phyloP scores from a whole-genome alignment of 2,888 invertebrate species.

The Ophion costatus region DNA sequence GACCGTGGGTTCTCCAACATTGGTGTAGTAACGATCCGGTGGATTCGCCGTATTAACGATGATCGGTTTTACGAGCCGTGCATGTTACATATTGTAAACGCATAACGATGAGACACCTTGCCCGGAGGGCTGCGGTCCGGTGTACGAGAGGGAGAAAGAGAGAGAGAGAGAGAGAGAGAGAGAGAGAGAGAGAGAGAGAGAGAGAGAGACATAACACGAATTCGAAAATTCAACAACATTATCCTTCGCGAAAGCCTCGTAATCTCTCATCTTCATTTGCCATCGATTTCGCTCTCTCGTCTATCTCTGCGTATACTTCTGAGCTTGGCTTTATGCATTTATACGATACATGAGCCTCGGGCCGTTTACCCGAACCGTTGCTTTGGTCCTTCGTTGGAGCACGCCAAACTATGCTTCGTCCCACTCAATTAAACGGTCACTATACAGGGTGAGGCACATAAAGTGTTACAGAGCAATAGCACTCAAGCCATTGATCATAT shows the following conservation, averaged over 20 bases:
- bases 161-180: neutral
- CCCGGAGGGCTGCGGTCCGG: neutral
- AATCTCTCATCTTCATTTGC: constrained; percentile 5
- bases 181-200: neutral
- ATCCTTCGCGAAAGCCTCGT: no score
- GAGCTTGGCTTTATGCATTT: neutral
- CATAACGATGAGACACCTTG: constrained; percentile 39
- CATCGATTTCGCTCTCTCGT: constrained; percentile 13
- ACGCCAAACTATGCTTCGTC: constrained; percentile 16
- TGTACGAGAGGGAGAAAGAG: no score
- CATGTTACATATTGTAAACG: constrained; percentile 46
- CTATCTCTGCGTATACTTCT: neutral
- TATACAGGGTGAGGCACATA: no score
- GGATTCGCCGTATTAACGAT: constrained; percentile 74
- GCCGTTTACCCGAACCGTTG: constrained; percentile 69
- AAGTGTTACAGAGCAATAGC: no score
- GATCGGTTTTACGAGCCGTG: constrained; percentile 74
- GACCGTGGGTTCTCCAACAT: constrained; percentile 52
- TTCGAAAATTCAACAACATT: no score
- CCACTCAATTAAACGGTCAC: no score
- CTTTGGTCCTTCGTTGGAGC: constrained; percentile 71
- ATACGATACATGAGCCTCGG: constrained; percentile 24
- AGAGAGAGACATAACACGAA: no score
- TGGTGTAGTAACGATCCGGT: constrained; percentile 71
- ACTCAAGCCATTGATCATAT: no score